Conservation (phyloP, 2,888 invertebrate genomes). For the Pheosia tremula region DNA sequence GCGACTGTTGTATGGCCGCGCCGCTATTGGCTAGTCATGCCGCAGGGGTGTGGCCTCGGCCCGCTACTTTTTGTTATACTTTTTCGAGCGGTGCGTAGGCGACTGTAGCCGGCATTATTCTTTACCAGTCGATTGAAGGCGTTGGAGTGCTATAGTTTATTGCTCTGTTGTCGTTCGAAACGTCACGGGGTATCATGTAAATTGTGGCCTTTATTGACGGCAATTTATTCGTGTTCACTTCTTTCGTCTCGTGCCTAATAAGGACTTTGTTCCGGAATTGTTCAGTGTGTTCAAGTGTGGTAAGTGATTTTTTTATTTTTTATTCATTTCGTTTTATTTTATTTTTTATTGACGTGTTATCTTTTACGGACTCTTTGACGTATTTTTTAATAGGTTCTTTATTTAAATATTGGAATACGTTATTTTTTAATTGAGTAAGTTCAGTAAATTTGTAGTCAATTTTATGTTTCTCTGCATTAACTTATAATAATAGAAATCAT, state of each 20-base stretch:
- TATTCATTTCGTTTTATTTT: constrained; percentile 15
- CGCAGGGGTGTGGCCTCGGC: constrained; percentile 74
- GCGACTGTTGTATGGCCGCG: constrained; percentile 59
- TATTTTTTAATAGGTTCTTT: neutral
- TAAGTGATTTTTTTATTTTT: constrained; percentile 47
- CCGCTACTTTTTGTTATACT: constrained; percentile 74
- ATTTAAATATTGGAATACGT: neutral
- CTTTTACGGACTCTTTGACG: too few species aligned
- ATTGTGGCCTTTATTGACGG: constrained; percentile 70
- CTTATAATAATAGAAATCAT: too few species aligned
- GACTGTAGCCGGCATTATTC: constrained; percentile 75
- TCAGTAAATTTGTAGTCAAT: neutral
- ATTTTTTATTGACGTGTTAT: neutral
- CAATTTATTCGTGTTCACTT: constrained; percentile 55
- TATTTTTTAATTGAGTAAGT: neutral
- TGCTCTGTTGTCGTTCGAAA: constrained; percentile 65
- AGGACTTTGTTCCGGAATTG: constrained; percentile 66
- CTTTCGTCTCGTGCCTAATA: constrained; percentile 63
- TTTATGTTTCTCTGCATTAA: too few species aligned
- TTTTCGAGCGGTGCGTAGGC: constrained; percentile 75
- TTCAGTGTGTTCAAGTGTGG: constrained; percentile 52
- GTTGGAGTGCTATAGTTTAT: constrained; percentile 82
- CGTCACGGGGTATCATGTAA: constrained; percentile 71
- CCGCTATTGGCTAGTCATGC: constrained; percentile 71
- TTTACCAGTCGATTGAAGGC: constrained; percentile 80